These are phyloP conservation scores for Picathartes gymnocephalus DNA, from an alignment of 2,113 vertebrate species.

Conservation along the genomic window DNA sequence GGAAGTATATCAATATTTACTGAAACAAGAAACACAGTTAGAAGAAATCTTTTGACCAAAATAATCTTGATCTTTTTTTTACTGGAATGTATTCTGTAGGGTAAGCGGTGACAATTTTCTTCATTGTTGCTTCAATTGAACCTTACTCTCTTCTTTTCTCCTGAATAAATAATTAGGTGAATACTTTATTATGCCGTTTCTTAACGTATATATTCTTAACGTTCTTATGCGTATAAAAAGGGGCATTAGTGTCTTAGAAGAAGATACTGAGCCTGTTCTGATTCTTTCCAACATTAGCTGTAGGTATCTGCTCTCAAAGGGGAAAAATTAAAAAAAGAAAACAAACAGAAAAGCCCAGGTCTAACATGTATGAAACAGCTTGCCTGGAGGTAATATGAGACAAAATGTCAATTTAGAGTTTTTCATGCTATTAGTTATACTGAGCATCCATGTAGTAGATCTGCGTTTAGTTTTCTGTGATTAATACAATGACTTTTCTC, in stretches of 20 bases:
- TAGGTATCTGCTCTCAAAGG: not conserved
- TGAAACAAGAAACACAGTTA: not conserved
- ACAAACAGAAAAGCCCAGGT: not conserved
- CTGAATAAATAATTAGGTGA: not conserved
- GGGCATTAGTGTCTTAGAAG: not conserved
- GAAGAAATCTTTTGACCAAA: not conserved
- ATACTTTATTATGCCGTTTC: fast-evolving
- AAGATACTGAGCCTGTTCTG: not conserved
- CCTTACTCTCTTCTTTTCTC: fast-evolving
- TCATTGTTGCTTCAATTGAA: not conserved
- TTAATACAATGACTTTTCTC: not conserved
- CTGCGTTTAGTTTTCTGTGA: not conserved
- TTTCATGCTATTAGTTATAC: not conserved
- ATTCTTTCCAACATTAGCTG: not conserved
- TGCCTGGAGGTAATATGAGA: not conserved
- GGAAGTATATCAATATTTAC: not conserved
- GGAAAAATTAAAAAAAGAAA: not conserved
- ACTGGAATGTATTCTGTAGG: not conserved
- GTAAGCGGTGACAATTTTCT: not conserved
- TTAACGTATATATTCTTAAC: too few relatives aligned
- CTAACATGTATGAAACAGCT: not conserved
- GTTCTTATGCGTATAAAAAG: fast-evolving
- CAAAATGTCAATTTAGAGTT: not conserved
- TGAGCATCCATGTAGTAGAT: not conserved
- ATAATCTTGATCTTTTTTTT: not conserved